Conservation (phyloP, 2,113 vertebrate genomes). For the Henicopernis longicauda region DNA sequence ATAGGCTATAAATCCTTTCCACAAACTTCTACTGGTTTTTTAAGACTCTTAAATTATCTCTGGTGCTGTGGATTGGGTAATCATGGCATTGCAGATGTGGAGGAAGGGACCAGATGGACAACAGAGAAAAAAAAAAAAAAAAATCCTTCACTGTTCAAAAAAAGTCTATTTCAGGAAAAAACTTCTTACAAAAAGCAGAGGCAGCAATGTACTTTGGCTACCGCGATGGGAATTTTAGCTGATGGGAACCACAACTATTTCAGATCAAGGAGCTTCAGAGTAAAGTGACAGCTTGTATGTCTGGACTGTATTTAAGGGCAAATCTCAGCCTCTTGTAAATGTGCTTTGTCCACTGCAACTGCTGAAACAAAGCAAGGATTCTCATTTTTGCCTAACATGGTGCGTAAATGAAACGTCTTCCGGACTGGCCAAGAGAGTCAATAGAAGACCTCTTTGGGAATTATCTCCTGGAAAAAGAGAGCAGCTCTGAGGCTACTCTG, state of each 20-base stretch:
- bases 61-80: slow-evolving; percentile 18
- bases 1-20: slow-evolving; percentile 8
- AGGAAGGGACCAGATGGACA: slow-evolving; percentile 10
- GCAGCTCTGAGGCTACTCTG: background rate
- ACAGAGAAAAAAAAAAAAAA: background rate
- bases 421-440: background rate
- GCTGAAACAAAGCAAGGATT: background rate
- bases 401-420: background rate
- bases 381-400: background rate
- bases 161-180: background rate
- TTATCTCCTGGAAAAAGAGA: background rate
- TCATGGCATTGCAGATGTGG: slow-evolving; percentile 20
- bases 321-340: background rate
- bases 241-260: slow-evolving; percentile 10
- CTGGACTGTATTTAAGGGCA: background rate
- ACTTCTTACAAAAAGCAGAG: background rate
- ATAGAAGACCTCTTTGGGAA: background rate
- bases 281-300: background rate
- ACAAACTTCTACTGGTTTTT: background rate
- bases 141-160: background rate
- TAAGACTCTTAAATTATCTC: slow-evolving; percentile 22
- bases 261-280: background rate
- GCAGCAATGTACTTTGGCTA: background rate
- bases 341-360: background rate
- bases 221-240: background rate